These are phyloP conservation scores for Bubo scandiacus DNA, from an alignment of 2,113 vertebrate species.

Conservation along the genomic window DNA sequence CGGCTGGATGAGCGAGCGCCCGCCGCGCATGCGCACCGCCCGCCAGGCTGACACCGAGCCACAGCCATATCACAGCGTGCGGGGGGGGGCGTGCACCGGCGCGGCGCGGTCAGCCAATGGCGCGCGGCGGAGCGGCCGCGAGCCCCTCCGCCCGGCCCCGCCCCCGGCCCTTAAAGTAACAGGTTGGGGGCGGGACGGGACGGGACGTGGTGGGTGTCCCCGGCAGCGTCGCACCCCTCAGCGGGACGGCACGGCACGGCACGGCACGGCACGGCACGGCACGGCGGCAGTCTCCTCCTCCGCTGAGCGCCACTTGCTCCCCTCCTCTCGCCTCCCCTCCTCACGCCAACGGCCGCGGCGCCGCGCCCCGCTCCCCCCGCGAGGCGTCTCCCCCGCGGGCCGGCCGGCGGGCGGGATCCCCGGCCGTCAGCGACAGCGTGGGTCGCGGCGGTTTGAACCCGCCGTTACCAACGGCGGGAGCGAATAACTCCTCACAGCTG, in stretches of 20 bases:
- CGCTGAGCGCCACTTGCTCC: too few relatives aligned
- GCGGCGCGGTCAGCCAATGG: conserved; percentile 1
- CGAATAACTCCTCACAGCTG: not conserved
- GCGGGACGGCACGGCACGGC: too few relatives aligned
- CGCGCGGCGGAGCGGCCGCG: not conserved
- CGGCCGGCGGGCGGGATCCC: not conserved
- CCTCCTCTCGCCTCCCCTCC: not conserved
- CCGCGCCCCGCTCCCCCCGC: not conserved
- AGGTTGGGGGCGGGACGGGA: not conserved
- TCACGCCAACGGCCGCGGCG: not conserved
- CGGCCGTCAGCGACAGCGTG: not conserved
- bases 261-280: too few relatives aligned
- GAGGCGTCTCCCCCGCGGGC: too few relatives aligned
- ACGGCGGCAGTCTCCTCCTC: too few relatives aligned
- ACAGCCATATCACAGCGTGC: conserved; percentile 16
- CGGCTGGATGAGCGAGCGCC: conserved; percentile 51
- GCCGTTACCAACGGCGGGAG: too few relatives aligned
- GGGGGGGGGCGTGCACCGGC: not conserved
- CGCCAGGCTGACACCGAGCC: conserved; percentile 49
- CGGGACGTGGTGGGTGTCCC: too few relatives aligned
- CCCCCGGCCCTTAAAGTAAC: conserved; percentile 53
- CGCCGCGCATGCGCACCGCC: conserved; percentile 80
- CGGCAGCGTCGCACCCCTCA: too few relatives aligned
- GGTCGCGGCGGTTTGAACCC: too few relatives aligned
- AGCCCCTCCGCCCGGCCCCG: not conserved